These are phyloP conservation scores for Bovichtus variegatus DNA, from an alignment of 2,797 vertebrate species.

Conservation along the genomic window DNA sequence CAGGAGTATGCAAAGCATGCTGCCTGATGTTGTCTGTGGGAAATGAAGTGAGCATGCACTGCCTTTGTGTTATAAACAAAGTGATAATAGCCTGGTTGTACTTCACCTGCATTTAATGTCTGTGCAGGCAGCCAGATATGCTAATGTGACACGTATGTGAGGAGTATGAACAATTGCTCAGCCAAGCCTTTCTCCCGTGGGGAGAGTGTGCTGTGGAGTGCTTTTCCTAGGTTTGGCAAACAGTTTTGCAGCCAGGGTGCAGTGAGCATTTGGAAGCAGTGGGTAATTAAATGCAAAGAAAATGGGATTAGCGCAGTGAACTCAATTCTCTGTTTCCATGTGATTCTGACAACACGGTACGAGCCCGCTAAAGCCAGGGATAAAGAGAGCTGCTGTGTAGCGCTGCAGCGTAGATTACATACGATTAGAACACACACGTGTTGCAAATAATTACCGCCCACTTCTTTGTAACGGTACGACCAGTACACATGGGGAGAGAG, in stretches of 20 bases:
- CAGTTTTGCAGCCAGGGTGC: slow-evolving; percentile 48
- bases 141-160: slow-evolving; percentile 76
- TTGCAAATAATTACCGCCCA: slow-evolving; percentile 47
- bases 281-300: slow-evolving; percentile 78
- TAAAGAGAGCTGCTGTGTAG: slow-evolving; percentile 47
- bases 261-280: slow-evolving; percentile 57
- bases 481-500: too few relatives aligned
- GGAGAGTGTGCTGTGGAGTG: slow-evolving; percentile 50
- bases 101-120: slow-evolving; percentile 79
- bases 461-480: too few relatives aligned
- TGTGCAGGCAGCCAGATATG: slow-evolving; percentile 78
- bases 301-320: slow-evolving; percentile 60
- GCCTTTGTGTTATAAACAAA: slow-evolving; percentile 78
- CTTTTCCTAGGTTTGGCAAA: slow-evolving; percentile 48
- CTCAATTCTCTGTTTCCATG: slow-evolving; percentile 57
- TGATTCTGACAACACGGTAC: slow-evolving; percentile 58
- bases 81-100: slow-evolving; percentile 73
- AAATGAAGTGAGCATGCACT: slow-evolving; percentile 55
- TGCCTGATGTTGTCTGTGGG: slow-evolving; percentile 54
- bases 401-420: slow-evolving; percentile 60
- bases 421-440: slow-evolving; percentile 58
- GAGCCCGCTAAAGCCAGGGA: slow-evolving; percentile 55
- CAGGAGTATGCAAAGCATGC: slow-evolving; percentile 55
- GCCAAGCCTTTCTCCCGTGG: slow-evolving; percentile 69
- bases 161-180: slow-evolving; percentile 71